phyloP scores from a whole-genome alignment of 1,140 invertebrate species.

The Meloidogyne exigua region DNA sequence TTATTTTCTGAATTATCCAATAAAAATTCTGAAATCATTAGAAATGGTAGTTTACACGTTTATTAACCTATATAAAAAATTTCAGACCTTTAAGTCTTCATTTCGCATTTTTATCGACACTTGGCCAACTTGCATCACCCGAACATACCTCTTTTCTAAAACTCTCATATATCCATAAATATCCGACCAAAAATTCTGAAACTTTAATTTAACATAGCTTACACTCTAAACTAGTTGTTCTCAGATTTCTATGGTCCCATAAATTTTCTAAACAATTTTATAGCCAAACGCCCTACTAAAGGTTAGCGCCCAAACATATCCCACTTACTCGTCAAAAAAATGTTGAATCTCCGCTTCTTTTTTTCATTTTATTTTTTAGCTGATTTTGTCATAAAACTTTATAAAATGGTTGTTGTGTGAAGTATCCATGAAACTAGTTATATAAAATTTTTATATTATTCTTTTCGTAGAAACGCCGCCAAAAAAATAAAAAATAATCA shows the following conservation, averaged over 20 bases:
- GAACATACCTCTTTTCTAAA: not conserved
- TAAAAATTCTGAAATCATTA: slow-evolving; percentile 1
- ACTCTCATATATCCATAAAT: not conserved
- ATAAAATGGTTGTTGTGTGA: slow-evolving; percentile 1
- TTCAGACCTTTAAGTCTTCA: not conserved
- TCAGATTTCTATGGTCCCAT: not conserved
- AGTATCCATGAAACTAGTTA: slow-evolving; percentile 2
- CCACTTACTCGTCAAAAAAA: not conserved
- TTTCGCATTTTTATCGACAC: not conserved
- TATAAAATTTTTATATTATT: not conserved
- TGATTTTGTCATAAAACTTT: slow-evolving; percentile 1
- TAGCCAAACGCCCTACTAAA: too few relatives aligned
- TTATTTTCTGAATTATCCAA: not conserved
- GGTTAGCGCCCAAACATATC: not conserved
- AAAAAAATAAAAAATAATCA: not conserved
- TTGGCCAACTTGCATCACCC: too few relatives aligned
- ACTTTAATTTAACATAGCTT: not conserved
- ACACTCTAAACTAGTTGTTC: not conserved
- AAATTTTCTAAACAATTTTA: too few relatives aligned
- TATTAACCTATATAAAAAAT: not conserved
- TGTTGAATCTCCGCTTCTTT: not conserved
- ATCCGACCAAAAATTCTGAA: not conserved
- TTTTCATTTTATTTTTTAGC: not conserved
- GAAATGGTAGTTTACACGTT: not conserved
- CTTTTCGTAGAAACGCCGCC: not conserved